A percentile compares a stretch with the other conserved stretches of the same genome.
Evolutionary conservation across 2,888 invertebrate genomes (phyloP).

Genomic region (Harpalus rufipes): DNA sequence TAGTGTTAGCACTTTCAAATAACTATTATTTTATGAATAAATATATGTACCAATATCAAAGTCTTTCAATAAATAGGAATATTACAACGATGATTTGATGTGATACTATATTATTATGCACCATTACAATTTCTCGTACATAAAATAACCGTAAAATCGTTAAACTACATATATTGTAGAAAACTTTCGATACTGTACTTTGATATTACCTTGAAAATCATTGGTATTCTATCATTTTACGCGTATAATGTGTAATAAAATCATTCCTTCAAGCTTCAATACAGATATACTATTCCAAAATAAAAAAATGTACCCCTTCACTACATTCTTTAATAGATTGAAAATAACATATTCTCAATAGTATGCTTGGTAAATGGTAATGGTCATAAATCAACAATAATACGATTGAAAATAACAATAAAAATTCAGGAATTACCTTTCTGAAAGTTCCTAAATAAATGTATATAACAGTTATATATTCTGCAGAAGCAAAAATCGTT

Average conservation of each 20-base stretch:
- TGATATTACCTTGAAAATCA: not conserved
- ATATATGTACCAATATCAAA: not conserved
- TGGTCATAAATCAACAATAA: too few relatives aligned
- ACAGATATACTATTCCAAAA: not conserved
- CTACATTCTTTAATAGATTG: too few relatives aligned
- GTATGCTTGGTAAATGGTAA: too few relatives aligned
- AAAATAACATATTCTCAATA: too few relatives aligned
- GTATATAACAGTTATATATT: too few relatives aligned
- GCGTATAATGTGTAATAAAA: not conserved
- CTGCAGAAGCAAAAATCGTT: too few relatives aligned
- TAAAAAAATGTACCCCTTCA: not conserved
- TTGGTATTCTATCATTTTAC: not conserved
- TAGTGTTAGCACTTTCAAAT: too few relatives aligned
- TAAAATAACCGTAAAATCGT: slow-evolving; percentile 3
- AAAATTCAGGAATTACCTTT: too few relatives aligned
- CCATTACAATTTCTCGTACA: not conserved
- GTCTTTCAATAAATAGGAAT: not conserved
- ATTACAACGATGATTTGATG: not conserved
- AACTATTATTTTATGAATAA: not conserved
- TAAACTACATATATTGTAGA: not conserved
- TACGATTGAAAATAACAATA: too few relatives aligned
- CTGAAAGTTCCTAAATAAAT: too few relatives aligned
- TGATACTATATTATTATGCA: not conserved
- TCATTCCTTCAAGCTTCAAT: slow-evolving; percentile 16
- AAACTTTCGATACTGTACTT: not conserved